Conservation (phyloP, 2,888 invertebrate species). For the Nomada fabriciana region DNA sequence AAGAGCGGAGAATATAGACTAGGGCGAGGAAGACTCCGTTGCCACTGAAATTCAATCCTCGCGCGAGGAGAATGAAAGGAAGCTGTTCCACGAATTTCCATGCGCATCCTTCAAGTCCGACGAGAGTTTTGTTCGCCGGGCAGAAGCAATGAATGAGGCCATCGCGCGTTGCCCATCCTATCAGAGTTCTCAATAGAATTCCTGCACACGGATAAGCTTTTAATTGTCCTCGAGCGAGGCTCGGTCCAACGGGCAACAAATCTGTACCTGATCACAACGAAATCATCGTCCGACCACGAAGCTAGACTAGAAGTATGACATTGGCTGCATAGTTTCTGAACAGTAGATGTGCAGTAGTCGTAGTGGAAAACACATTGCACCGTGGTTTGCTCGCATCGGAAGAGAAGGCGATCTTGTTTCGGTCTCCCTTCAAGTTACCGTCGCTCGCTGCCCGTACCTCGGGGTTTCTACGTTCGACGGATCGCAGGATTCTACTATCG, state of each 20-base stretch:
- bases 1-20: constrained; percentile 3
- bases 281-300: constrained; percentile 51
- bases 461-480: constrained; percentile 2
- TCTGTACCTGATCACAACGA: constrained; percentile 74
- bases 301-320: constrained; percentile 27
- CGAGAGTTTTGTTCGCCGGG: constrained; percentile 37
- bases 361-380: constrained; percentile 33
- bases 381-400: constrained; percentile 1
- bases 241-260: constrained; percentile 29
- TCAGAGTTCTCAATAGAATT: constrained; percentile 50
- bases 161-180: constrained; percentile 41
- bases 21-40: constrained; percentile 17
- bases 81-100: constrained; percentile 45
- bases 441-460: constrained; percentile 67
- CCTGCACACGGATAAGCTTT: constrained; percentile 47
- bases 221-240: constrained; percentile 24
- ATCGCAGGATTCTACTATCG: constrained; percentile 19
- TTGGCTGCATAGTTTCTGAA: constrained; percentile 42
- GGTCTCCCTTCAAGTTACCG: constrained; percentile 63
- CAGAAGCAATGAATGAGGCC: constrained; percentile 40
- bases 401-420: constrained; percentile 7
- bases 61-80: constrained; percentile 50
- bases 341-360: constrained; percentile 19
- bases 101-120: constrained; percentile 26
- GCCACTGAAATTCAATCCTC: constrained; percentile 58